These are phyloP conservation scores for Automeris io DNA, from an alignment of 2,888 invertebrate genomes.

Conservation along the genomic window DNA sequence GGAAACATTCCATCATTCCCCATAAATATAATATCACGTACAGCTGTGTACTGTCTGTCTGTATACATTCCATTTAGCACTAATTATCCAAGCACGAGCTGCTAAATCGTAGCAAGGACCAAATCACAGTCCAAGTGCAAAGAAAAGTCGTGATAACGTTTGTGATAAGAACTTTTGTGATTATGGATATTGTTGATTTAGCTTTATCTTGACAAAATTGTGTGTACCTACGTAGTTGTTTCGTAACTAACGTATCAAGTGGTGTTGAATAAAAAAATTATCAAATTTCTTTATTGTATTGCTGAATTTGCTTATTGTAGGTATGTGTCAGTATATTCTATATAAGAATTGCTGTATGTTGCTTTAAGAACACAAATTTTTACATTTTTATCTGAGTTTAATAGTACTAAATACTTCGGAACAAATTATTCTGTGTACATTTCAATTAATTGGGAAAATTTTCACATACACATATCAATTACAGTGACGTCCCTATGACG, in stretches of 20 bases:
- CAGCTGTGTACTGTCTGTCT: constrained; percentile 14
- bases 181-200: constrained; percentile 5
- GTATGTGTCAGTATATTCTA: neutral
- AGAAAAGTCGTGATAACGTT: constrained; percentile 20
- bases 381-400: neutral
- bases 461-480: too few relatives aligned
- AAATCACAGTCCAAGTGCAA: constrained; percentile 19
- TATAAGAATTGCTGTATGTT: neutral
- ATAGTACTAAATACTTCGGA: too few relatives aligned
- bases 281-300: neutral
- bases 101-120: constrained; percentile 17
- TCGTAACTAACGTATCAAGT: neutral
- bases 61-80: constrained; percentile 35
- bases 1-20: constrained; percentile 16
- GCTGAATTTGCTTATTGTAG: neutral
- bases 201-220: constrained; percentile 1
- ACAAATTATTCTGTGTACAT: too few relatives aligned
- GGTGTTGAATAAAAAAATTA: neutral
- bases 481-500: too few relatives aligned
- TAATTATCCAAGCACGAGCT: constrained; percentile 21
- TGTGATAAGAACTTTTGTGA: constrained; percentile 17
- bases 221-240: constrained; percentile 1
- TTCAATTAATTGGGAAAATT: too few relatives aligned
- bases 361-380: neutral
- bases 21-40: constrained; percentile 10